Evolutionary conservation across 2,888 invertebrate genomes (phyloP).

Genomic region (Trachelus tabidus): DNA sequence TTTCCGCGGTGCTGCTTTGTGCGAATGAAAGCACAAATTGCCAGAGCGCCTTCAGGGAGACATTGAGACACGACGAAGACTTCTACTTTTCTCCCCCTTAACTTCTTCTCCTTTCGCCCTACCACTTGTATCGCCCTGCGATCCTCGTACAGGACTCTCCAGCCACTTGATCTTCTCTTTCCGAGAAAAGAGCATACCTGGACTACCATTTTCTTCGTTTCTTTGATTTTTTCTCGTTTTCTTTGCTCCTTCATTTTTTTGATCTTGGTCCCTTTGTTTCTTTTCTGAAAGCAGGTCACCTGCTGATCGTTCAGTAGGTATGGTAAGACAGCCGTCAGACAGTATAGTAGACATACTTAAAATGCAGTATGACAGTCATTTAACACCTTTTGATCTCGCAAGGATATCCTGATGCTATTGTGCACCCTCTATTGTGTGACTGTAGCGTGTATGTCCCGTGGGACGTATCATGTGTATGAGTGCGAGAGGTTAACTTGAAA

Average conservation of each 20-base stretch:
- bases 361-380: too few species aligned
- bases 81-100: constrained; percentile 15
- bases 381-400: too few species aligned
- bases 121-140: constrained; percentile 8
- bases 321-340: too few species aligned
- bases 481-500: too few species aligned
- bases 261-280: not conserved
- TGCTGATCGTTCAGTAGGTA: too few species aligned
- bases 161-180: too few species aligned
- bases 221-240: not conserved
- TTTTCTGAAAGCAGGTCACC: too few species aligned
- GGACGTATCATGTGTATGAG: too few species aligned
- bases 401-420: too few species aligned
- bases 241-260: not conserved
- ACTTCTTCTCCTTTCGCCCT: constrained; percentile 13
- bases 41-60: constrained; percentile 63
- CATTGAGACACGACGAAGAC: constrained; percentile 60
- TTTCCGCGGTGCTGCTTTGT: constrained; percentile 61
- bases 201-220: not conserved
- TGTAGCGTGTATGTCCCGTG: too few species aligned
- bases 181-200: not conserved
- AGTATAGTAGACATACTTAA: too few species aligned
- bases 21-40: constrained; percentile 66
- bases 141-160: not conserved
- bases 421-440: too few species aligned